A percentile compares a stretch with the other conserved stretches of the same genome.
phyloP scores from a whole-genome alignment of 2,888 invertebrate genomes.

The Chymomyza amoena region DNA sequence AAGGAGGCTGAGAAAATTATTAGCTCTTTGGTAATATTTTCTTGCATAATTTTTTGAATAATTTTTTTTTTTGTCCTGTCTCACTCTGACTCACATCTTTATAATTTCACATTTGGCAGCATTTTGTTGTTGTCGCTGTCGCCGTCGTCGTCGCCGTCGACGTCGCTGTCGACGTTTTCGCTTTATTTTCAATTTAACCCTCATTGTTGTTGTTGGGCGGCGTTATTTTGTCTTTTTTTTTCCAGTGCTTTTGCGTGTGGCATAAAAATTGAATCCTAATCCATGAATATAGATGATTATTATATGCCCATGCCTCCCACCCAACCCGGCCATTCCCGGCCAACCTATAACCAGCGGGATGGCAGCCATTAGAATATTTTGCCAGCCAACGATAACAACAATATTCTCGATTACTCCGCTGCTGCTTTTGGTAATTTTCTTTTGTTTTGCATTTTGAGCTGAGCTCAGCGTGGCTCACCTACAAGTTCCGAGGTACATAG shows the following conservation, averaged over 20 bases:
- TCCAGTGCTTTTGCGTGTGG: constrained; percentile 59
- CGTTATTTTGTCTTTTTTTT: constrained; percentile 21
- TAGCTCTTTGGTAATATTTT: constrained; percentile 78
- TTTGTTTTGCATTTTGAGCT: constrained; percentile 67
- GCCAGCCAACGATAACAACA: constrained; percentile 1
- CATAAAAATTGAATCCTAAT: constrained; percentile 79
- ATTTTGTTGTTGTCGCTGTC: constrained; percentile 10
- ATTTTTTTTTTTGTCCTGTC: constrained; percentile 30
- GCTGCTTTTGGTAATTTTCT: constrained; percentile 51
- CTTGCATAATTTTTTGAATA: constrained; percentile 72
- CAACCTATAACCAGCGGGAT: constrained; percentile 55
- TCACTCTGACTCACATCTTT: constrained; percentile 39
- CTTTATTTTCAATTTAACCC: constrained; percentile 74
- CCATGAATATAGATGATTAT: constrained; percentile 79
- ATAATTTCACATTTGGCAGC: constrained; percentile 38
- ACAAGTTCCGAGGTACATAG: constrained; percentile 13
- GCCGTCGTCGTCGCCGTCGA: constrained; percentile 14
- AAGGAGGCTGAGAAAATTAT: constrained; percentile 63
- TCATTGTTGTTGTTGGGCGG: constrained; percentile 44
- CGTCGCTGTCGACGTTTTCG: constrained; percentile 21
- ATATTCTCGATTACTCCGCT: not conserved
- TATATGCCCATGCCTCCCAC: constrained; percentile 61
- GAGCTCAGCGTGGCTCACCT: constrained; percentile 38
- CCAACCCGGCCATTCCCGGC: constrained; percentile 5
- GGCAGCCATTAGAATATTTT: constrained; percentile 65